Base-by-base conservation (phyloP, 2,113 vertebrate species). In the zebrafish (Danio rerio) region DNA sequence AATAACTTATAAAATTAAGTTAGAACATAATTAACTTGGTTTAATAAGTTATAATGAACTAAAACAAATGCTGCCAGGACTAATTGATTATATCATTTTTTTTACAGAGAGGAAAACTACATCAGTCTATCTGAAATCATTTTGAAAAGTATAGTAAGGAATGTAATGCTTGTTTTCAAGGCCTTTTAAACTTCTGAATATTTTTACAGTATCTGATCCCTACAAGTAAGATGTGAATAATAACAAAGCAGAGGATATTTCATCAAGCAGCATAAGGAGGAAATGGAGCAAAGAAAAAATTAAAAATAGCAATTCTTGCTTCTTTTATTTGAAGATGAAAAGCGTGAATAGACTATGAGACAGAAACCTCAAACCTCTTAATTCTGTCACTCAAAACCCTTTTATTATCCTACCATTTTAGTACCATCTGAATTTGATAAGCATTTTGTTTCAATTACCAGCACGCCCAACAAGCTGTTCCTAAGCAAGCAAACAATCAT, bases 221-320 rank as follows among this genome's bases (percentile, higher is more conserved):
- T 50, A 73, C 78, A 81, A 80, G 80, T 72, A 73, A 80, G 80
- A 81, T 78, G 84, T 78, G 66, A 59, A 78, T 81, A 66, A 82
- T 42, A 58, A 78, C 43, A 58, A 52, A 66, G 76, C 74, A 6
- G 66, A 78, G 31, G 72, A 42, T 59, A 78, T 85, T 81, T 71
- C 58, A 81, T 81, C 56, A 81, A 81, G 72, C 76, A 42, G 18
- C 69, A 80, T 65, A 84, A 10, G 31, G 9, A 65, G 74, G 18
- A 80, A 80, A 80, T 10, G 8, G 9, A 81, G 7, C 13, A n/a
- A 16, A 59, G n/a, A 6, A 21, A 69, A 58, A 68, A 70, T n/a
- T 18, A 31, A 42, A 50, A 66, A n/a, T 6, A 9, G 1, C 31
- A 47, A n/a, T 47, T 9, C 43, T 15, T 1, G 13, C 16, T 45